Evolutionary conservation across 1,140 invertebrate species (phyloP).

Genomic region (Drosophila mojavensis): DNA sequence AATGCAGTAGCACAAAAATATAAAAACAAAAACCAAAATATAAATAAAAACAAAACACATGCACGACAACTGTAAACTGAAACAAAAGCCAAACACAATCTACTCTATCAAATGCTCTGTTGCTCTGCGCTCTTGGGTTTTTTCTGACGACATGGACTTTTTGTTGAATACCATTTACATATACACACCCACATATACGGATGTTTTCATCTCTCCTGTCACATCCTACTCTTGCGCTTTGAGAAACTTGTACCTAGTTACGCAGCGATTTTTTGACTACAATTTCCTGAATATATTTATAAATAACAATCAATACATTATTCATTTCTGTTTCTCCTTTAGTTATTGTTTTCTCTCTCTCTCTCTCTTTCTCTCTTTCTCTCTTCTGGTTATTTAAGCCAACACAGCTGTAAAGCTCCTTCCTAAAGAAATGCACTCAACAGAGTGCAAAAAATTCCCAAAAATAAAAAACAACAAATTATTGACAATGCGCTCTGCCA

Average conservation of each 20-base stretch:
- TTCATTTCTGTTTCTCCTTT: slow-evolving; percentile 5
- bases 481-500: slow-evolving; percentile 38
- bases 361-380: no score
- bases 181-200: background rate
- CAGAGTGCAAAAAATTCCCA: slow-evolving; percentile 6
- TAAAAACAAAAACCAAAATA: background rate
- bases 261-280: background rate
- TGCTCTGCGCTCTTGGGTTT: no score
- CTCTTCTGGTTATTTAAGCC: background rate
- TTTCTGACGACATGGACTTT: no score
- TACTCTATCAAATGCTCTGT: background rate
- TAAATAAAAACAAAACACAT: slow-evolving; percentile 44
- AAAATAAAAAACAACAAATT: slow-evolving; percentile 20
- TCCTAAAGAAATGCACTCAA: slow-evolving; percentile 3
- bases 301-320: background rate
- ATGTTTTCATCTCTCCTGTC: background rate
- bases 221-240: background rate
- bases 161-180: background rate
- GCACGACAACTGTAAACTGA: slow-evolving; percentile 29
- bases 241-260: background rate
- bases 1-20: slow-evolving; percentile 9
- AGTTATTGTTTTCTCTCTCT: slow-evolving; percentile 4
- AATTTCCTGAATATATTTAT: background rate
- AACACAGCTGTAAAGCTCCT: background rate
- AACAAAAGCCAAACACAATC: background rate